These are phyloP conservation scores for Polyploca ridens DNA, from an alignment of 2,888 invertebrate genomes.

Conservation along the genomic window DNA sequence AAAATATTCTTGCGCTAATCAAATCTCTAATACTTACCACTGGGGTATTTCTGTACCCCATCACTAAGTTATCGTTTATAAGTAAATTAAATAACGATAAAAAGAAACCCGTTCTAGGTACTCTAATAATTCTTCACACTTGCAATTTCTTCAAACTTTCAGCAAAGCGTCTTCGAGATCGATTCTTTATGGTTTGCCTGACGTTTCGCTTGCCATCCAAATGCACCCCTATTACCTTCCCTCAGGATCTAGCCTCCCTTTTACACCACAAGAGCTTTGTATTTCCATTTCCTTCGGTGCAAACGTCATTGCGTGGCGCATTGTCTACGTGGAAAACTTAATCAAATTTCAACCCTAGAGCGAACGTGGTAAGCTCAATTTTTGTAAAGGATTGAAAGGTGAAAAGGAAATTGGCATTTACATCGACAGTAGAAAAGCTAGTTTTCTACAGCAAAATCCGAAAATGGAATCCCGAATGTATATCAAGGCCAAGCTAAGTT, in stretches of 20 bases:
- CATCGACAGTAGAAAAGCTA: constrained; percentile 79
- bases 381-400: constrained; percentile 36
- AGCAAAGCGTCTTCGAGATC: constrained; percentile 71
- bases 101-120: not conserved
- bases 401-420: constrained; percentile 82
- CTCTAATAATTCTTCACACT: constrained; percentile 14
- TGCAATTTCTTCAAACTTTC: constrained; percentile 31
- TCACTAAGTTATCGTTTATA: too few relatives aligned
- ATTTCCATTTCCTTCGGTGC: constrained; percentile 58
- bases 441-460: constrained; percentile 79
- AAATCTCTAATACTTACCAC: too few relatives aligned
- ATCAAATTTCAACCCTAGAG: constrained; percentile 48
- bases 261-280: constrained; percentile 41
- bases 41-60: too few relatives aligned
- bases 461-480: constrained; percentile 72
- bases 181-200: constrained; percentile 71
- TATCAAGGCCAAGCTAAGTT: constrained; percentile 49
- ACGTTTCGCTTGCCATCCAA: constrained; percentile 64
- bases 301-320: constrained; percentile 84
- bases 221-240: constrained; percentile 76
- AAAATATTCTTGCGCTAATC: too few relatives aligned
- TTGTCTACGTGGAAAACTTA: constrained; percentile 60
- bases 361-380: constrained; percentile 41
- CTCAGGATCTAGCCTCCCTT: constrained; percentile 52
- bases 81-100: too few relatives aligned